Conservation (phyloP, 2,113 vertebrate species). For the Nerophis lumbriciformis region DNA sequence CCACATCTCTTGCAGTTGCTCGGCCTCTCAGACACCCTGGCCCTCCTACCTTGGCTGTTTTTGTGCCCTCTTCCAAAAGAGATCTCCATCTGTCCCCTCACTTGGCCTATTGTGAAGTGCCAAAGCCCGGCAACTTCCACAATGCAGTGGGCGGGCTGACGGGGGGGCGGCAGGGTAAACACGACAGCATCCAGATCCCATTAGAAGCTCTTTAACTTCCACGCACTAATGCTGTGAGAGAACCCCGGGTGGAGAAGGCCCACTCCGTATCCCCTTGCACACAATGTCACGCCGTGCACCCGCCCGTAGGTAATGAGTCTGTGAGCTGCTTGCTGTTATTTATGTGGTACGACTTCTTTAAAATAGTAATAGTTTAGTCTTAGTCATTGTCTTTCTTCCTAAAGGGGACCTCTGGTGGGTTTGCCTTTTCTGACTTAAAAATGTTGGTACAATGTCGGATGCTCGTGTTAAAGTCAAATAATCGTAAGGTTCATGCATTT, state of each 20-base stretch:
- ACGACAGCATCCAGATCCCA: constrained; percentile 77
- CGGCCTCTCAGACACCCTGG: constrained; percentile 34
- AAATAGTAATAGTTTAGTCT: too few relatives aligned
- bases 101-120: constrained; percentile 70
- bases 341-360: too few relatives aligned
- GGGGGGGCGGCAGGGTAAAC: constrained; percentile 70
- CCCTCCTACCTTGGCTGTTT: constrained; percentile 70
- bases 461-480: too few relatives aligned
- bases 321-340: constrained; percentile 23
- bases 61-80: constrained; percentile 63
- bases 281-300: constrained; percentile 61
- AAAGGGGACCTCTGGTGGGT: too few relatives aligned
- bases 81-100: constrained; percentile 78
- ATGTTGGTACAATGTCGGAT: too few relatives aligned
- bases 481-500: too few relatives aligned
- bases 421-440: too few relatives aligned
- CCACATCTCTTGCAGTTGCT: constrained; percentile 41
- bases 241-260: constrained; percentile 55
- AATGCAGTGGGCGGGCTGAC: constrained; percentile 72
- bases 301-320: constrained; percentile 56
- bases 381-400: background rate
- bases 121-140: constrained; percentile 73
- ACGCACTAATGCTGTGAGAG: constrained; percentile 62
- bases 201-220: constrained; percentile 81
- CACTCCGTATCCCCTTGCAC: constrained; percentile 47